These are phyloP conservation scores for Timandra comae DNA, from an alignment of 2,888 invertebrate species.

Conservation along the genomic window DNA sequence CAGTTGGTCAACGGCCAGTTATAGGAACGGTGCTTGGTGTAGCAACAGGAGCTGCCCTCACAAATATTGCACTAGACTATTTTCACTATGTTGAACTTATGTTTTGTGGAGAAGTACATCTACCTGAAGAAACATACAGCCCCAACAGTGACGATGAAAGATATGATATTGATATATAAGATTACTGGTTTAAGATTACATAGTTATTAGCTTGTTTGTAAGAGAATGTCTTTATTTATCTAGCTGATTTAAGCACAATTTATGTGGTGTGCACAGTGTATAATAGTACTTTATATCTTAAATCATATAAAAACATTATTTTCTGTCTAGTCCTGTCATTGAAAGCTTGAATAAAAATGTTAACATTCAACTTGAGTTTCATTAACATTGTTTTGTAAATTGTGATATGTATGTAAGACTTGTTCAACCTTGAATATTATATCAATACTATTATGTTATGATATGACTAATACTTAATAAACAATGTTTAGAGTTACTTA, in stretches of 20 bases:
- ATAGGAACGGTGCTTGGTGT: conserved; percentile 82
- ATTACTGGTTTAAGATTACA: background rate
- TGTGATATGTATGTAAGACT: too few species aligned
- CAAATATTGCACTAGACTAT: conserved; percentile 80
- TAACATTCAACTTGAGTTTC: conserved; percentile 8
- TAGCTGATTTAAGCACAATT: background rate
- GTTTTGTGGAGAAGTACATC: conserved; percentile 71
- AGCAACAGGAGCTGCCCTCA: conserved; percentile 81
- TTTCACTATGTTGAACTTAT: conserved; percentile 79
- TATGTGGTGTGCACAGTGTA: conserved; percentile 21
- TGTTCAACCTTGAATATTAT: too few species aligned
- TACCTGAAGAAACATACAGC: conserved; percentile 61
- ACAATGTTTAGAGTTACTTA: too few species aligned
- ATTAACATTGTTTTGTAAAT: too few species aligned
- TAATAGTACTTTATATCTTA: too few species aligned
- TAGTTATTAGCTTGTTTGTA: background rate
- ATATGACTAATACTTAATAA: too few species aligned
- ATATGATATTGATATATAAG: conserved; percentile 69
- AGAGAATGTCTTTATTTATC: background rate
- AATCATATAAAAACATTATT: too few species aligned
- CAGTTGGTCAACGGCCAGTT: conserved; percentile 82
- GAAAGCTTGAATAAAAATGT: conserved; percentile 27
- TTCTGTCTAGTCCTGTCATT: conserved; percentile 30
- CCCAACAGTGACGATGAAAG: conserved; percentile 74
- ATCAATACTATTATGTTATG: too few species aligned